phyloP scores from a whole-genome alignment of 2,888 invertebrate genomes.

The Melinaea menophilus region DNA sequence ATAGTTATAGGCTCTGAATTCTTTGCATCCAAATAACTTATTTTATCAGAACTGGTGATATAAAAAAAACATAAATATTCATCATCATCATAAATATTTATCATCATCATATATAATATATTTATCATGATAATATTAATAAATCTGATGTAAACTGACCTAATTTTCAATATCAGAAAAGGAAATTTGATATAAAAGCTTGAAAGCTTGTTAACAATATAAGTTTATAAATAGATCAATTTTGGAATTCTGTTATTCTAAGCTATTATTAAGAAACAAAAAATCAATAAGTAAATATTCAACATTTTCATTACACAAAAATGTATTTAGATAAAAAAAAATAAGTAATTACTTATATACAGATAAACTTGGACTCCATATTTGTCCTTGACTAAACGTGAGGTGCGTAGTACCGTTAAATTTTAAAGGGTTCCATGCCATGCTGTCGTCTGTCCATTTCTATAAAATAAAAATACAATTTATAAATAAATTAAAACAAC shows the following conservation, averaged over 20 bases:
- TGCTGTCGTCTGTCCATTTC: conserved; percentile 80
- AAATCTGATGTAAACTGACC: too few relatives aligned
- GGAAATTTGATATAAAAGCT: too few relatives aligned
- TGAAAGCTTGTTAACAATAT: too few relatives aligned
- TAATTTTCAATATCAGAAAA: too few relatives aligned
- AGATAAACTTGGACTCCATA: conserved; percentile 78
- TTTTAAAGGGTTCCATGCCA: conserved; percentile 79
- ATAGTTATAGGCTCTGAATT: conserved; percentile 55
- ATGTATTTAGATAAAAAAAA: neutral
- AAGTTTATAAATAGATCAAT: too few relatives aligned
- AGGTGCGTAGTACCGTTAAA: conserved; percentile 73
- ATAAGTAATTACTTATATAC: conserved; percentile 58
- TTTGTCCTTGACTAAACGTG: conserved; percentile 73
- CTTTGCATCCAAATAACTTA: conserved; percentile 45
- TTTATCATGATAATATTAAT: too few relatives aligned
- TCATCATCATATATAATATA: too few relatives aligned
- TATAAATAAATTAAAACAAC: neutral
- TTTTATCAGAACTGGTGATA: conserved; percentile 53
- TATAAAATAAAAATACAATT: conserved; percentile 43
- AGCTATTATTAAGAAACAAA: too few relatives aligned
- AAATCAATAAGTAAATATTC: too few relatives aligned
- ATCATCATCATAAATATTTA: too few relatives aligned
- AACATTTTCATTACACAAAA: too few relatives aligned
- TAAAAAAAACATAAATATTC: neutral
- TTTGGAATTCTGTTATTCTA: too few relatives aligned